Conservation (phyloP, 2,888 invertebrate species). For the Erynnis tages region DNA sequence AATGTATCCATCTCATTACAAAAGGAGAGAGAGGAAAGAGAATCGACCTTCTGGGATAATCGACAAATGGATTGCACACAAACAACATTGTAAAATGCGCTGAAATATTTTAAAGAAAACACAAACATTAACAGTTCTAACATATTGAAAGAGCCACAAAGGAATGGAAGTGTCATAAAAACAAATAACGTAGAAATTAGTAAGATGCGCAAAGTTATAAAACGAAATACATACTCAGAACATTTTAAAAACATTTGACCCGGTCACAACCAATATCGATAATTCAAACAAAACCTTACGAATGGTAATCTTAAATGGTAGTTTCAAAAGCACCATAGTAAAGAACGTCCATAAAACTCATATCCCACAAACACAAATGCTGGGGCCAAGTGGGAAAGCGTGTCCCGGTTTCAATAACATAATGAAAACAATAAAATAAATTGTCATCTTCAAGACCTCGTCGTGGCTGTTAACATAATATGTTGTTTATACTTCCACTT, state of each 20-base stretch:
- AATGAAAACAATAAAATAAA: constrained; percentile 44
- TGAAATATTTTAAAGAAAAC: neutral
- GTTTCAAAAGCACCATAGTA: constrained; percentile 9
- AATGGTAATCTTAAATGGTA: constrained; percentile 13
- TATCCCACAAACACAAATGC: constrained; percentile 45
- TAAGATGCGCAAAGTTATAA: neutral
- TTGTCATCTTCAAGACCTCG: constrained; percentile 19
- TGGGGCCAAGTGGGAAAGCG: constrained; percentile 42
- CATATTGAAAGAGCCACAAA: too few species aligned
- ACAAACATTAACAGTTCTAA: neutral
- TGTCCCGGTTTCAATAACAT: constrained; percentile 35
- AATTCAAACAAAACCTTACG: constrained; percentile 4
- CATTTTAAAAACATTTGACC: neutral
- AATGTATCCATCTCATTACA: too few species aligned
- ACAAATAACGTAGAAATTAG: constrained; percentile 1
- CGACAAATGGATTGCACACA: too few species aligned
- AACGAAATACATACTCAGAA: neutral
- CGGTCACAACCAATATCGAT: neutral
- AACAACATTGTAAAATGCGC: too few species aligned
- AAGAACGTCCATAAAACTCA: constrained; percentile 33
- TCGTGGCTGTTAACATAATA: constrained; percentile 10
- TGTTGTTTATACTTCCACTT: constrained; percentile 1
- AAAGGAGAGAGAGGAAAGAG: too few species aligned
- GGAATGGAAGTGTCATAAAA: neutral
- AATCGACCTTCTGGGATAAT: too few species aligned